These are phyloP conservation scores for Corvus moneduloides DNA, from an alignment of 2,113 vertebrate species.

Conservation along the genomic window DNA sequence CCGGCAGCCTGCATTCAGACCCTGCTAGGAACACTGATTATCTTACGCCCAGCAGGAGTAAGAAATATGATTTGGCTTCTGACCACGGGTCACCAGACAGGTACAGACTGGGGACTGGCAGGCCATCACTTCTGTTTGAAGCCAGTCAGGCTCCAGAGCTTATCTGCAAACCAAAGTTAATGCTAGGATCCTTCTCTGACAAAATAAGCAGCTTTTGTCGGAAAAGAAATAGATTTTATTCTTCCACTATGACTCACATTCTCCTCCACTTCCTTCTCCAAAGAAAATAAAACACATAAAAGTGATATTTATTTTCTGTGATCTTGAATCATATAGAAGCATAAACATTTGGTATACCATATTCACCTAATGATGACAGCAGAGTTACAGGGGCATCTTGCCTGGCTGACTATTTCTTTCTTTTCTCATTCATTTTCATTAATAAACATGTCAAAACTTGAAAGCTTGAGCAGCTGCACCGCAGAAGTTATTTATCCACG, in stretches of 20 bases:
- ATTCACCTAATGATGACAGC: slow-evolving; percentile 38
- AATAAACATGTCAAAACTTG: slow-evolving; percentile 22
- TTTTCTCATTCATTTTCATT: background rate
- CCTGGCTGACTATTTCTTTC: background rate
- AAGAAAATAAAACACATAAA: slow-evolving; percentile 34
- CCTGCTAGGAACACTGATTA: background rate
- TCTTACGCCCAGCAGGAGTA: background rate
- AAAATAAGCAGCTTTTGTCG: background rate
- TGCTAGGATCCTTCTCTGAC: background rate
- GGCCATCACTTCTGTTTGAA: background rate
- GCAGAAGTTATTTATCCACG: background rate
- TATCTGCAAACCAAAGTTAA: background rate
- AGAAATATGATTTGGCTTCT: background rate
- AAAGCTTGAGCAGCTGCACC: background rate
- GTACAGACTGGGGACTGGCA: background rate
- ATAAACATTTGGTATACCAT: background rate
- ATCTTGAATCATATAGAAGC: slow-evolving; percentile 14
- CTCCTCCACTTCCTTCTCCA: background rate
- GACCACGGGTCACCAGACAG: background rate
- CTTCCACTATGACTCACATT: slow-evolving; percentile 2
- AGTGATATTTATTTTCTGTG: slow-evolving; percentile 14
- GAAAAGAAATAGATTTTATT: slow-evolving; percentile 19
- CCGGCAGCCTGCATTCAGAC: background rate
- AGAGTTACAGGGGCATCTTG: background rate
- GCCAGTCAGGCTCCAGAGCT: background rate